Evolutionary conservation across 1,140 invertebrate species (phyloP).

Genomic region (Schmidtea mediterranea): DNA sequence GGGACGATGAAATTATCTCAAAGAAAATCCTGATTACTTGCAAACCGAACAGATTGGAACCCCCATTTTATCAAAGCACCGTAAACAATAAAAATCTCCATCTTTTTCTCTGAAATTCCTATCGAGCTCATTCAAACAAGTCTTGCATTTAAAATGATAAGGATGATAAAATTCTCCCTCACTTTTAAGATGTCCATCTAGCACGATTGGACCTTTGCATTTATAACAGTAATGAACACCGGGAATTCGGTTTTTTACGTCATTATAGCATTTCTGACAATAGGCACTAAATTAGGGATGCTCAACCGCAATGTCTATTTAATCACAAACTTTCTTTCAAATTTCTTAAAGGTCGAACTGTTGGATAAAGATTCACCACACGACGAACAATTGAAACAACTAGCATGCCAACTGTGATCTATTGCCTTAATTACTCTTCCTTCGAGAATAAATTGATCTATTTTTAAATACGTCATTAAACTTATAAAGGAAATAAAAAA

Average conservation of each 20-base stretch:
- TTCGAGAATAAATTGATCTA: conserved; percentile 33
- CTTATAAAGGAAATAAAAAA: too few relatives aligned
- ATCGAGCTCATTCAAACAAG: conserved; percentile 39
- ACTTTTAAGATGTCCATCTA: conserved; percentile 61
- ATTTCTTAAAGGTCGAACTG: conserved; percentile 37
- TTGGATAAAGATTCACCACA: conserved; percentile 63
- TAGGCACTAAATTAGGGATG: conserved; percentile 37
- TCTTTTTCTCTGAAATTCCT: conserved; percentile 70
- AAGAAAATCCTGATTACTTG: conserved; percentile 6
- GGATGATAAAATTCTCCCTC: conserved; percentile 89
- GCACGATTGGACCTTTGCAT: conserved; percentile 46
- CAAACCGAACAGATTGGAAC: conserved; percentile 78
- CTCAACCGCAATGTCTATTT: too few relatives aligned
- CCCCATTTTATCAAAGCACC: conserved; percentile 98
- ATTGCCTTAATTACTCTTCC: conserved; percentile 92
- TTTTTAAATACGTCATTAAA: too few relatives aligned
- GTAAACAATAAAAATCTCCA: conserved; percentile 79
- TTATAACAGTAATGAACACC: conserved; percentile 42
- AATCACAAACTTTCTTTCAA: too few relatives aligned
- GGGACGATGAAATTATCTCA: too few relatives aligned
- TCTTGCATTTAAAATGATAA: conserved; percentile 91
- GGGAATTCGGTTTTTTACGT: conserved; percentile 63
- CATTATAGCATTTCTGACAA: conserved; percentile 83
- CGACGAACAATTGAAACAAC: conserved; percentile 79
- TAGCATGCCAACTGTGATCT: conserved; percentile 90